These are phyloP conservation scores for Scrobipalpa atriplicella DNA, from an alignment of 2,888 invertebrate genomes.

Conservation along the genomic window DNA sequence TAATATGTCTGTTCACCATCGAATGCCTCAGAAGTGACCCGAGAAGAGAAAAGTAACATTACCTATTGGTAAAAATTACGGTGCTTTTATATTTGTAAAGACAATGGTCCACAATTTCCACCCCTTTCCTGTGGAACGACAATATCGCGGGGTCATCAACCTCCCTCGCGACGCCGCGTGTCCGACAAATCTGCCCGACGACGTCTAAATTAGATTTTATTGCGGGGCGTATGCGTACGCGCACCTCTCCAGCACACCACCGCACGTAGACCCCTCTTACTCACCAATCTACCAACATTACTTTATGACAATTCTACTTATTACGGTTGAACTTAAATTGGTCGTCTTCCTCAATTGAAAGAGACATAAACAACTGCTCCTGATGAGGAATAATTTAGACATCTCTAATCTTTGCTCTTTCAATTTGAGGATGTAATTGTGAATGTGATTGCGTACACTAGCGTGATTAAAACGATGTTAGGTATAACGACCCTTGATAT, in stretches of 20 bases:
- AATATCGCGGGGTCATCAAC: conserved; percentile 65
- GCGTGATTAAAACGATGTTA: not conserved
- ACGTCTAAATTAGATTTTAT: conserved; percentile 83
- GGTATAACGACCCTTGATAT: not conserved
- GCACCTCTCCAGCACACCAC: conserved; percentile 54
- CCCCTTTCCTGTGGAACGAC: conserved; percentile 1
- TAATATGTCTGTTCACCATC: too few relatives aligned
- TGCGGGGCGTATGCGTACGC: conserved; percentile 73
- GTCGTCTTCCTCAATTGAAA: conserved; percentile 65
- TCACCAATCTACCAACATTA: conserved; percentile 15
- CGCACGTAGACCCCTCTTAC: conserved; percentile 46
- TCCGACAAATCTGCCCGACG: conserved; percentile 76
- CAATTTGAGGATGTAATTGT: not conserved
- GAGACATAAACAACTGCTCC: conserved; percentile 64
- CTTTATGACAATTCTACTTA: conserved; percentile 25
- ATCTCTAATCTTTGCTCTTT: conserved; percentile 52
- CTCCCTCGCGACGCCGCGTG: conserved; percentile 64
- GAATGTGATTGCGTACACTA: not conserved
- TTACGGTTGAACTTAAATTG: conserved; percentile 51
- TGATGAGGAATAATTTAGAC: conserved; percentile 66
- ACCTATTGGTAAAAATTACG: too few relatives aligned
- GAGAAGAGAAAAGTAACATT: too few relatives aligned
- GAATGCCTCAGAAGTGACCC: too few relatives aligned
- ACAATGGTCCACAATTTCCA: conserved; percentile 16
- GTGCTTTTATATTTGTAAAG: not conserved